Evolutionary conservation across 2,113 vertebrate species (phyloP).

Genomic region (Perccottus glenii): DNA sequence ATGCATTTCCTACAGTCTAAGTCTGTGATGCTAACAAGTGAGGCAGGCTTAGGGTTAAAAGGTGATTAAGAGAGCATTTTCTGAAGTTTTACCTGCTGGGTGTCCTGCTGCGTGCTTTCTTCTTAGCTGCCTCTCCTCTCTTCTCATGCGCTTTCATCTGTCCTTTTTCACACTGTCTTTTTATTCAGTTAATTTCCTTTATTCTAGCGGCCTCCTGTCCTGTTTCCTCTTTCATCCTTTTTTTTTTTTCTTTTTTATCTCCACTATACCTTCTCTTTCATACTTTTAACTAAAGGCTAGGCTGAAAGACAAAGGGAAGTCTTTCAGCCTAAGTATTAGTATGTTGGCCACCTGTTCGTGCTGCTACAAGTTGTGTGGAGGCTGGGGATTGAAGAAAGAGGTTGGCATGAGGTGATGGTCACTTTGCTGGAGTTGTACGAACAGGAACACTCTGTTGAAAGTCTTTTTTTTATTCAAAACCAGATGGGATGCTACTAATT

Average conservation of each 20-base stretch:
- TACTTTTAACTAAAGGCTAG: conserved; percentile 26
- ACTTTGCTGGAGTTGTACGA: not conserved
- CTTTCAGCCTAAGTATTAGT: not conserved
- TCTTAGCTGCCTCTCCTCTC: conserved; percentile 9
- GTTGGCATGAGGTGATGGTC: conserved; percentile 3
- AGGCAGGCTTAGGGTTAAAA: not conserved
- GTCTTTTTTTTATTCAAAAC: not conserved
- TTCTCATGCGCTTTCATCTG: conserved; percentile 43
- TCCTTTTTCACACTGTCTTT: conserved; percentile 20
- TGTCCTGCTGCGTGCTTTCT: conserved; percentile 11
- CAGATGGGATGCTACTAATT: conserved; percentile 40
- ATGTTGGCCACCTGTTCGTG: not conserved
- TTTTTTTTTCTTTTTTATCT: conserved; percentile 1
- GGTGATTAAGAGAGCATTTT: not conserved
- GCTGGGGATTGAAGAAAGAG: conserved; percentile 4
- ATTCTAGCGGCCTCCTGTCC: conserved; percentile 8
- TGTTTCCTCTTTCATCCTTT: conserved; percentile 29
- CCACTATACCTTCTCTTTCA: conserved; percentile 16
- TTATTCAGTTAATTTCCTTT: conserved; percentile 45
- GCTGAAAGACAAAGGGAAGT: not conserved
- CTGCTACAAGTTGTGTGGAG: not conserved
- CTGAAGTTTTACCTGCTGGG: not conserved
- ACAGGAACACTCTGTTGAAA: not conserved
- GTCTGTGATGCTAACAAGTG: not conserved
- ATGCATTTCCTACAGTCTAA: not conserved